phyloP scores from a whole-genome alignment of 2,888 invertebrate genomes.

The Vannuccia rotundouncinata region DNA sequence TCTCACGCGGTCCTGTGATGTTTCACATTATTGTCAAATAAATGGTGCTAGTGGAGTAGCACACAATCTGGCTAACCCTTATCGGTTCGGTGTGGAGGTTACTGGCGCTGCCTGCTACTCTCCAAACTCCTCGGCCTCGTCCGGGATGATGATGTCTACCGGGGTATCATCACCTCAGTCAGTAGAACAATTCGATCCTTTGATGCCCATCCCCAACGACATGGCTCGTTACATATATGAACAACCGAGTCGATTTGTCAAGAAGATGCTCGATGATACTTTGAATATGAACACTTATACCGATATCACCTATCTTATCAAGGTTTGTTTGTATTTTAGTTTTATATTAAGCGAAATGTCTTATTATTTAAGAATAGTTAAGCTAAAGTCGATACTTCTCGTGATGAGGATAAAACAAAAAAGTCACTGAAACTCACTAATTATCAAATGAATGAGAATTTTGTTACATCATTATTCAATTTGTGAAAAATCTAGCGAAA shows the following conservation, averaged over 20 bases:
- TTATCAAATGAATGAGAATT: too few species aligned
- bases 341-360: too few species aligned
- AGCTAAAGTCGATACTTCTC: too few species aligned
- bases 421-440: too few species aligned
- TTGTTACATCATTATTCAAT: too few species aligned
- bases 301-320: neutral
- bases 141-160: neutral
- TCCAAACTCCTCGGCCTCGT: conserved; percentile 43
- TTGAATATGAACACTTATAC: conserved; percentile 60
- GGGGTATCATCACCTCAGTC: conserved; percentile 40
- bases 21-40: conserved; percentile 62
- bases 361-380: too few species aligned
- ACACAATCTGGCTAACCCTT: neutral
- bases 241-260: conserved; percentile 64
- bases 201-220: conserved; percentile 62
- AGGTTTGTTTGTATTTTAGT: neutral
- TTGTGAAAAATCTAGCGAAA: too few species aligned
- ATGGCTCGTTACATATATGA: conserved; percentile 63
- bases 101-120: neutral
- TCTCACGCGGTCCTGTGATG: conserved; percentile 83
- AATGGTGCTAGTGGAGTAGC: neutral
- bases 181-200: conserved; percentile 49
- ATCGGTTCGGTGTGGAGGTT: neutral
- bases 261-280: conserved; percentile 87
- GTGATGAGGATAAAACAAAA: too few species aligned